Conservation (phyloP, 2,113 vertebrate species). For the Caranx melampygus region DNA sequence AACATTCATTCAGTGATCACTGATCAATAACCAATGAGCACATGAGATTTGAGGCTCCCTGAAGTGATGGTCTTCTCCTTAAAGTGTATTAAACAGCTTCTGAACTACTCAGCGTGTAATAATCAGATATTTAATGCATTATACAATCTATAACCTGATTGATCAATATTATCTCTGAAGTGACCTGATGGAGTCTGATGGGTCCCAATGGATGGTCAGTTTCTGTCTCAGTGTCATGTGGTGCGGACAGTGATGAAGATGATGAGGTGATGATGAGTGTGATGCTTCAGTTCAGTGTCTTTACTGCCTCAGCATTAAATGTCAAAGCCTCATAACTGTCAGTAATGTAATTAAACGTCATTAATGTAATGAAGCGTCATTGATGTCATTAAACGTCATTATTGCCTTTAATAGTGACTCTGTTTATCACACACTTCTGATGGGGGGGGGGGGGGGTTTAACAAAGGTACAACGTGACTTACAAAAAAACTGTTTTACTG, state of each 20-base stretch:
- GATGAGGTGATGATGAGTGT: constrained; percentile 30
- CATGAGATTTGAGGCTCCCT: not conserved
- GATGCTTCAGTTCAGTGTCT: constrained; percentile 69
- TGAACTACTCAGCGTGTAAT: constrained; percentile 73
- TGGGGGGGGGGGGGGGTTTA: too few relatives aligned
- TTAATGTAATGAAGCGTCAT: too few relatives aligned
- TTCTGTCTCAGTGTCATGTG: constrained; percentile 44
- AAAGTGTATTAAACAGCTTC: constrained; percentile 77
- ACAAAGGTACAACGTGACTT: too few relatives aligned
- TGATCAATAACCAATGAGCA: too few relatives aligned
- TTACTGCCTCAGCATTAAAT: constrained; percentile 78
- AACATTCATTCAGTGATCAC: too few relatives aligned
- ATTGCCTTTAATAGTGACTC: constrained; percentile 37
- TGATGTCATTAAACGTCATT: constrained; percentile 45
- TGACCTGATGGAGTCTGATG: constrained; percentile 64
- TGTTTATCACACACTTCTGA: not conserved
- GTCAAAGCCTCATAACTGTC: constrained; percentile 36
- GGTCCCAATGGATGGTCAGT: constrained; percentile 41
- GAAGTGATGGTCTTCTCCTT: constrained; percentile 52
- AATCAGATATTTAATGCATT: constrained; percentile 75
- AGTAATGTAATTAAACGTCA: not conserved
- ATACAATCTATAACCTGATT: constrained; percentile 76
- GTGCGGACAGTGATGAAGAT: constrained; percentile 16
- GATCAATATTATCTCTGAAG: constrained; percentile 73
- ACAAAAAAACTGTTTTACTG: too few relatives aligned